Conservation (phyloP, 2,113 vertebrate genomes). For the Tor tambroides region DNA sequence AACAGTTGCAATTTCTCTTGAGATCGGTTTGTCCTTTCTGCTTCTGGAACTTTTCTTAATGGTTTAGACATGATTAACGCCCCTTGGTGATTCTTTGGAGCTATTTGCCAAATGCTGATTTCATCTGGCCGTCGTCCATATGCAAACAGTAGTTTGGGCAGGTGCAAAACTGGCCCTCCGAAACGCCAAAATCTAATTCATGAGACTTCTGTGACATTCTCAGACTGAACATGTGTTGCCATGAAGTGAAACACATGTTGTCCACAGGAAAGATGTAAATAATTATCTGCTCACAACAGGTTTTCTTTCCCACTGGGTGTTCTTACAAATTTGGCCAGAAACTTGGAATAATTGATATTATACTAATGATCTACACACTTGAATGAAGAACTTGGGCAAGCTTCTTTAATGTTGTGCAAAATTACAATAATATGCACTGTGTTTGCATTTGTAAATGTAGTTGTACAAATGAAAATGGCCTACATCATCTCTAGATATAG, state of each 20-base stretch:
- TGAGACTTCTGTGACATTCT: slow-evolving; percentile 34
- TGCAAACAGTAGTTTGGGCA: slow-evolving; percentile 45
- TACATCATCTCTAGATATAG: neutral
- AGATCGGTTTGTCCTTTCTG: neutral
- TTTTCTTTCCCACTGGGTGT: slow-evolving; percentile 47
- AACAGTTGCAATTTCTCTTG: neutral
- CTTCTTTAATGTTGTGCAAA: neutral
- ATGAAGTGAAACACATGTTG: slow-evolving; percentile 45
- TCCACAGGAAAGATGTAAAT: slow-evolving; percentile 46
- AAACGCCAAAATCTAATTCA: slow-evolving; percentile 12
- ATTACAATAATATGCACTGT: neutral
- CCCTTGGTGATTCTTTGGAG: slow-evolving; percentile 44
- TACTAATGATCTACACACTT: neutral
- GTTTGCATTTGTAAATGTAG: neutral
- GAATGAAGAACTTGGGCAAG: neutral
- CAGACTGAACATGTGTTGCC: slow-evolving; percentile 49
- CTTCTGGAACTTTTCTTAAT: slow-evolving; percentile 53
- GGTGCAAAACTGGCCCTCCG: slow-evolving; percentile 10
- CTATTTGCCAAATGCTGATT: slow-evolving; percentile 47
- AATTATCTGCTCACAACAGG: slow-evolving; percentile 54
- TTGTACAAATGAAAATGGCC: neutral
- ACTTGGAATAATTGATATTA: slow-evolving; percentile 7
- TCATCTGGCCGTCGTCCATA: slow-evolving; percentile 27
- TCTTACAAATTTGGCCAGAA: slow-evolving; percentile 25
- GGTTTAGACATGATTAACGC: slow-evolving; percentile 14